Evolutionary conservation across 2,113 vertebrate genomes (phyloP), one percentile per base, ranked within the genome.

Genomic region (Patagioenas fasciata): DNA sequence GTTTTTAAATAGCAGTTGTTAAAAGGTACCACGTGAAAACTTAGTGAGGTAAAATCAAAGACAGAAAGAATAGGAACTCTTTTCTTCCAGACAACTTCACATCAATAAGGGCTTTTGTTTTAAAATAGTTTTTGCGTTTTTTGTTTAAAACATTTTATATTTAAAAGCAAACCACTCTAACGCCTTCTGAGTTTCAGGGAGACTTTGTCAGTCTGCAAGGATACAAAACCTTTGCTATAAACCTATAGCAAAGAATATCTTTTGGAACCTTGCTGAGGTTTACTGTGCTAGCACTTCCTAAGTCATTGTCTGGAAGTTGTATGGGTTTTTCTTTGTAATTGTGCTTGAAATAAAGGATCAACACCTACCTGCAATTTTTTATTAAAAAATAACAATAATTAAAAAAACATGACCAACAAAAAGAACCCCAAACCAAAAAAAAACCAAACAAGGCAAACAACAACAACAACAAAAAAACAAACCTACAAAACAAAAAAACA

Each of bases 1-100:
- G 44, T 82, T 93, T 96, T 95, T 85, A 94, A 93, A 88, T 51
- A 70, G 61, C 28, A 1, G 4, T 80, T 96, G 50, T 65, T 87
- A 89, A 83, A 71, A 93, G 61, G 44, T 21, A 61, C 13, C 60
- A 75, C 58, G 58, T 88, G 53, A 90, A 95, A 93, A 93, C 34
- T 65, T 73, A 66, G 28, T 36, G 64, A 85, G 20, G 47, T 65
- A 25, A 80, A 95, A 93, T 71, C 29, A 56, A 73, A 60, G 34
- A 4, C n/a, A 16, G 50, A 67, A 62, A 71, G 15, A 79, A 84
- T 53, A 57, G 24, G 24, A 69, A 9, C 2, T 12, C 44, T 83
- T 70, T 89, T 66, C 12, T 88, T 64, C 34, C 14, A 48, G 36
- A 57, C 10, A 53, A 15, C 28, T 13, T 86, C 48, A 26, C 13